A percentile compares a stretch with the other conserved stretches of the same genome.
Conservation (phyloP, 1,140 invertebrate genomes). For the Philopotamus ludificatus region DNA sequence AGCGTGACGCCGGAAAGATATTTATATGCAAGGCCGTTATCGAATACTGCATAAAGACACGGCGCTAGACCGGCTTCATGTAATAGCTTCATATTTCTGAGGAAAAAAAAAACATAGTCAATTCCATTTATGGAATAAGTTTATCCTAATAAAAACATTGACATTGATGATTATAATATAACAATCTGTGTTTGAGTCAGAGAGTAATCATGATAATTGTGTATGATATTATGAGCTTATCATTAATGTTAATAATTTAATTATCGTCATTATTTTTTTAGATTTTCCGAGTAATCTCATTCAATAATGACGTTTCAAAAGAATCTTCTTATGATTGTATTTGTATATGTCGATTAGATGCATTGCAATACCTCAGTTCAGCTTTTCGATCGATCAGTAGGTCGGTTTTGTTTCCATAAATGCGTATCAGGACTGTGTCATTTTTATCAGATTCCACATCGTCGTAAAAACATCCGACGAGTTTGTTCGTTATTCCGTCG, state of each 20-base stretch:
- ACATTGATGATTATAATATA: no score
- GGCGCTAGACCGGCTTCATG: slow-evolving; percentile 77
- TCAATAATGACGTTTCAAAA: no score
- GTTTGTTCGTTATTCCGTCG: slow-evolving; percentile 88
- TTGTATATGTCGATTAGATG: no score
- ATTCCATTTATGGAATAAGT: not conserved
- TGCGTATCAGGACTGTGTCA: slow-evolving; percentile 76
- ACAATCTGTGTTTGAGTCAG: no score
- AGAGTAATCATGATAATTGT: no score
- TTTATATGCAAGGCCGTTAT: slow-evolving; percentile 93
- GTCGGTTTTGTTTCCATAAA: slow-evolving; percentile 90
- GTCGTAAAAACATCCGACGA: slow-evolving; percentile 70
- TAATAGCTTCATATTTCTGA: slow-evolving; percentile 68
- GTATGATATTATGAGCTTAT: no score
- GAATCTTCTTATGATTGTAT: no score
- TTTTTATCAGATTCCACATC: slow-evolving; percentile 51
- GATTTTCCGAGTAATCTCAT: no score
- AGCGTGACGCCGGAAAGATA: slow-evolving; percentile 84
- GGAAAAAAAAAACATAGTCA: slow-evolving; percentile 44
- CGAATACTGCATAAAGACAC: slow-evolving; percentile 85
- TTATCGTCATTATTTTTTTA: no score
- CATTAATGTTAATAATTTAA: no score
- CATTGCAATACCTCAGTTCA: slow-evolving; percentile 74
- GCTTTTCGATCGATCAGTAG: slow-evolving; percentile 81
- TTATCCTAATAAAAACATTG: no score